These are phyloP conservation scores for Anguilla rostrata DNA, from an alignment of 2,113 vertebrate species.

Conservation along the genomic window DNA sequence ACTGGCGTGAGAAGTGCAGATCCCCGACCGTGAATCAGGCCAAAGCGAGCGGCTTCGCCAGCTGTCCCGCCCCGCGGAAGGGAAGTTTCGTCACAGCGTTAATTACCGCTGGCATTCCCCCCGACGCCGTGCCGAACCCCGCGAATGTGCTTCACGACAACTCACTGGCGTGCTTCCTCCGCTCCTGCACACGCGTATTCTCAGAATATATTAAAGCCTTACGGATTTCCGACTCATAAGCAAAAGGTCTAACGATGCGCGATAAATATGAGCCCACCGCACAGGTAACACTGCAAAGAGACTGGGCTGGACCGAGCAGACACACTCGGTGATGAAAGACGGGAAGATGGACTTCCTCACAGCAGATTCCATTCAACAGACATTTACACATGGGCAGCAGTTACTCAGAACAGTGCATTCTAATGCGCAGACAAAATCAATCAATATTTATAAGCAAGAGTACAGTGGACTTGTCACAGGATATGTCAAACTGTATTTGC, in stretches of 20 bases:
- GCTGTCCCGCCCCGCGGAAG: neutral
- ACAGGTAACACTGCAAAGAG: neutral
- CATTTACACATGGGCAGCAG: no score
- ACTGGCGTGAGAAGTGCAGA: neutral
- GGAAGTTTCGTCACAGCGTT: neutral
- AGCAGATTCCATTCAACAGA: no score
- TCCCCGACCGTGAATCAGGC: neutral
- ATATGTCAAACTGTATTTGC: no score
- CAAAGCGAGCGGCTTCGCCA: neutral
- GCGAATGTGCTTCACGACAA: neutral
- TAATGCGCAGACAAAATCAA: no score
- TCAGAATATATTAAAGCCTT: neutral
- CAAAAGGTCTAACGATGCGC: neutral
- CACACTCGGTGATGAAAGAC: no score
- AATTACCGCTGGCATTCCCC: constrained; percentile 1
- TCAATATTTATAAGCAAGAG: no score
- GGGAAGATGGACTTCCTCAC: no score
- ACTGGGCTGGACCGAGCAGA: no score
- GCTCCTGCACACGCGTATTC: neutral
- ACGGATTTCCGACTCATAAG: neutral
- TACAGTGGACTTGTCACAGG: no score
- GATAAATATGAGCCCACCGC: neutral
- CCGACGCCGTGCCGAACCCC: neutral
- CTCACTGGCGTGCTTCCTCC: neutral
- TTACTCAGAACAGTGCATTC: no score